Percentiles rank a stretch among this genome's conserved stretches.
Conservation (phyloP, 2,113 vertebrate genomes). For the Diglossa brunneiventris region DNA sequence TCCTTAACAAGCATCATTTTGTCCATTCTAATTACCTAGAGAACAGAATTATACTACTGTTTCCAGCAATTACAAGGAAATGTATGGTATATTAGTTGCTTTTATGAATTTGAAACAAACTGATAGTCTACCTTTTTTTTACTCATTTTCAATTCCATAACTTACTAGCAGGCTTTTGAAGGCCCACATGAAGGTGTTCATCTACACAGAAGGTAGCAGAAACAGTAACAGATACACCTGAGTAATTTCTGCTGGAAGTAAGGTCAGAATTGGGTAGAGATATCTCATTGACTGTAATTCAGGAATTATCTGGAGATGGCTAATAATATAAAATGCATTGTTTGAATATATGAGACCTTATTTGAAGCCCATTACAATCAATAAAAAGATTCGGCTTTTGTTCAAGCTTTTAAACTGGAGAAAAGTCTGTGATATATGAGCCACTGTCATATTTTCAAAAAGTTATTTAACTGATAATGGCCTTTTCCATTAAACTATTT, state of each 20-base stretch:
- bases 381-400: neutral
- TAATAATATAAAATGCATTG: neutral
- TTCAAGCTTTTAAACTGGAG: constrained; percentile 13
- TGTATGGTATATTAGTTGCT: constrained; percentile 8
- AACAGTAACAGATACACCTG: neutral
- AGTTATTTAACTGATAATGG: constrained; percentile 19
- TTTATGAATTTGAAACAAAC: constrained; percentile 30
- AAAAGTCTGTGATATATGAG: neutral
- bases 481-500: neutral
- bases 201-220: neutral
- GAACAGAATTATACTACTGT: constrained; percentile 24
- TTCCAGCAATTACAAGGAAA: constrained; percentile 39
- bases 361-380: neutral
- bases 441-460: neutral
- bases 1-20: neutral
- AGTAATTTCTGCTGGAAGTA: neutral
- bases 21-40: constrained; percentile 26
- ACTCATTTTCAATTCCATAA: neutral
- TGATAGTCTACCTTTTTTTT: neutral
- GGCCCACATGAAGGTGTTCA: neutral
- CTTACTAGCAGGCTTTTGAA: neutral
- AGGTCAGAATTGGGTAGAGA: neutral
- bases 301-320: neutral
- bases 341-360: neutral
- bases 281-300: neutral